These are phyloP conservation scores for Lycaena phlaeas DNA, from an alignment of 2,888 invertebrate genomes.

Conservation along the genomic window DNA sequence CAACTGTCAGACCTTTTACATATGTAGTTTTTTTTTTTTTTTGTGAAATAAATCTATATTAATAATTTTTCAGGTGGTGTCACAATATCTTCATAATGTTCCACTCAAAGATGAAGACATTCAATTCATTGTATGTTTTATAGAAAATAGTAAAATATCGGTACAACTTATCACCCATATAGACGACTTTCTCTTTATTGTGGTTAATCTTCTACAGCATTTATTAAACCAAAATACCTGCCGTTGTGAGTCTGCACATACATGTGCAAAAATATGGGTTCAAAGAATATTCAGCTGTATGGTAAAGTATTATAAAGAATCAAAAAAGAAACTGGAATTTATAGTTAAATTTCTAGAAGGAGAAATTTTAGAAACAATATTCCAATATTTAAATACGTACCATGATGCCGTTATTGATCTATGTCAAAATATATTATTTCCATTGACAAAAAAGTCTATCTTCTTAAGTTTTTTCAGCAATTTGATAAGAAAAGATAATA, in stretches of 20 bases:
- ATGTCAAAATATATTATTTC: constrained; percentile 48
- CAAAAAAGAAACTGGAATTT: constrained; percentile 55
- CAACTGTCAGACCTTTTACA: no score
- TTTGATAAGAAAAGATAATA: constrained; percentile 48
- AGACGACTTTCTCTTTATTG: constrained; percentile 41
- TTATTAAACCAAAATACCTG: constrained; percentile 30
- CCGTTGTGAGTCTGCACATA: no score
- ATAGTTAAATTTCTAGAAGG: constrained; percentile 42
- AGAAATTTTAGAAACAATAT: constrained; percentile 48
- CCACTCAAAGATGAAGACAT: constrained; percentile 35
- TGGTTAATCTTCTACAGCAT: constrained; percentile 38
- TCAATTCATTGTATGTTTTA: constrained; percentile 35
- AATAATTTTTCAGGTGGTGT: constrained; percentile 37
- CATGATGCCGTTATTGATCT: constrained; percentile 33
- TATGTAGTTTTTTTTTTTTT: no score
- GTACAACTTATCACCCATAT: constrained; percentile 36
- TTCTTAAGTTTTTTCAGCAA: constrained; percentile 49
- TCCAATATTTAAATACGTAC: constrained; percentile 42
- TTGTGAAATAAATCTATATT: neutral
- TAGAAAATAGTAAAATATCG: constrained; percentile 47
- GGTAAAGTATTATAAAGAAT: constrained; percentile 45
- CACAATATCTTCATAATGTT: constrained; percentile 42
- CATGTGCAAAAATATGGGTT: constrained; percentile 18
- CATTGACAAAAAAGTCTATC: constrained; percentile 42
- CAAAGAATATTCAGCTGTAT: constrained; percentile 38